Percentiles rank a stretch among this genome's conserved stretches.
These are phyloP conservation scores for Anguilla obscura DNA, from an alignment of 2,797 vertebrate species.

Conservation along the genomic window DNA sequence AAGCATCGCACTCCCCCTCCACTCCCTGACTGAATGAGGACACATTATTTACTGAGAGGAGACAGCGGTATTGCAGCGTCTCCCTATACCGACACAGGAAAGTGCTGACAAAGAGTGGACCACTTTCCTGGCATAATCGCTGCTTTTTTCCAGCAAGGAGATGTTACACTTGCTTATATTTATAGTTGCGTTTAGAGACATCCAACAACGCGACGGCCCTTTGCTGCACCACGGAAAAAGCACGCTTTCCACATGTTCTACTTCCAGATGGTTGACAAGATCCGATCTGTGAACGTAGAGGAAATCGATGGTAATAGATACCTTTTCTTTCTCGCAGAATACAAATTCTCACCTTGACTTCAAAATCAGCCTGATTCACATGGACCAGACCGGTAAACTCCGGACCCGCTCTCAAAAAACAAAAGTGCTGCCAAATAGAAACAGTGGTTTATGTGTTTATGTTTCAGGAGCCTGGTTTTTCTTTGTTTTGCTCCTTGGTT, in stretches of 20 bases:
- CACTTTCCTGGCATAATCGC: conserved; percentile 66
- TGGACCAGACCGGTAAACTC: not conserved
- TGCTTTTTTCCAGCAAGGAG: conserved; percentile 64
- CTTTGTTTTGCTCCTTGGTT: not conserved
- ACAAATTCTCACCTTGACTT: not conserved
- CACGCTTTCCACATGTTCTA: conserved; percentile 48
- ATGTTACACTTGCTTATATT: conserved; percentile 70
- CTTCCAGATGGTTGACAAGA: conserved; percentile 45
- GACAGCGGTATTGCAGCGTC: conserved; percentile 72
- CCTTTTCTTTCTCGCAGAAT: conserved; percentile 26
- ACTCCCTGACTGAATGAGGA: conserved; percentile 83
- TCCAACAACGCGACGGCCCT: conserved; percentile 61
- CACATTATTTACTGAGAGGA: conserved; percentile 81
- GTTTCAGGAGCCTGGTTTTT: not conserved
- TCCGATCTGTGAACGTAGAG: conserved; percentile 35
- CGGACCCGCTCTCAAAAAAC: not conserved
- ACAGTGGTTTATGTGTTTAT: not conserved
- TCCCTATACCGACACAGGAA: conserved; percentile 62
- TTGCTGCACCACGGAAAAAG: conserved; percentile 54
- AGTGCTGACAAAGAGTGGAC: conserved; percentile 76
- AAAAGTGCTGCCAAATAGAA: not conserved
- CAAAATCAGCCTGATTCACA: not conserved
- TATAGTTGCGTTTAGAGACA: conserved; percentile 71
- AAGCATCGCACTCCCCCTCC: conserved; percentile 70
- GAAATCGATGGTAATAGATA: conserved; percentile 46